Evolutionary conservation across 30 jellyfish, hydroid and myxozoan species (phyloP).

Genomic region (Sanderia malayensis): DNA sequence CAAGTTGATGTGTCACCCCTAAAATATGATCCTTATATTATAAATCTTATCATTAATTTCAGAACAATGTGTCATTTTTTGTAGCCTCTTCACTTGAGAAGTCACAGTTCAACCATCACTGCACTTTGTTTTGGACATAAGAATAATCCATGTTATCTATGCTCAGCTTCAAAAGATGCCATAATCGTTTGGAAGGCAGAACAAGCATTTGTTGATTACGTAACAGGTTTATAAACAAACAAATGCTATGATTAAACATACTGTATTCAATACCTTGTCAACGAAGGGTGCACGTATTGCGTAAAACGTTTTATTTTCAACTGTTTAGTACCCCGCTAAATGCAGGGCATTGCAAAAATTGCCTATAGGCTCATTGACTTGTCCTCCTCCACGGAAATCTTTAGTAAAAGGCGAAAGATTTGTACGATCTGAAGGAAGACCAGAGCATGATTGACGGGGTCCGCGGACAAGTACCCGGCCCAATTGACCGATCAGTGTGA

Average conservation of each 20-base stretch:
- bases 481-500: not conserved
- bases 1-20: too few relatives aligned
- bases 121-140: slow-evolving; percentile 68
- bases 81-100: slow-evolving; percentile 50
- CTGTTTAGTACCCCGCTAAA: slow-evolving; percentile 2
- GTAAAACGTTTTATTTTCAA: not conserved
- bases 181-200: slow-evolving; percentile 53
- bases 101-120: slow-evolving; percentile 34
- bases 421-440: slow-evolving; percentile 34
- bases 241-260: too few relatives aligned
- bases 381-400: slow-evolving; percentile 47
- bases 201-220: slow-evolving; percentile 36
- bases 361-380: slow-evolving; percentile 28
- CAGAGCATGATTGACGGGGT: slow-evolving; percentile 7
- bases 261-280: too few relatives aligned
- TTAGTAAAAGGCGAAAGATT: slow-evolving; percentile 39
- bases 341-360: slow-evolving; percentile 21
- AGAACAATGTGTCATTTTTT: not conserved
- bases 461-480: not conserved
- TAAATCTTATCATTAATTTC: too few relatives aligned
- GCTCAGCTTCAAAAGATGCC: slow-evolving; percentile 70
- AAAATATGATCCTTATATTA: too few relatives aligned
- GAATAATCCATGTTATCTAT: slow-evolving; percentile 55
- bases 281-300: too few relatives aligned
- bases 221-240: slow-evolving; percentile 66